A percentile compares a stretch with the other conserved stretches of the same genome.
These are phyloP conservation scores for Polylopha cassiicola DNA, from an alignment of 2,888 invertebrate genomes.

Conservation along the genomic window DNA sequence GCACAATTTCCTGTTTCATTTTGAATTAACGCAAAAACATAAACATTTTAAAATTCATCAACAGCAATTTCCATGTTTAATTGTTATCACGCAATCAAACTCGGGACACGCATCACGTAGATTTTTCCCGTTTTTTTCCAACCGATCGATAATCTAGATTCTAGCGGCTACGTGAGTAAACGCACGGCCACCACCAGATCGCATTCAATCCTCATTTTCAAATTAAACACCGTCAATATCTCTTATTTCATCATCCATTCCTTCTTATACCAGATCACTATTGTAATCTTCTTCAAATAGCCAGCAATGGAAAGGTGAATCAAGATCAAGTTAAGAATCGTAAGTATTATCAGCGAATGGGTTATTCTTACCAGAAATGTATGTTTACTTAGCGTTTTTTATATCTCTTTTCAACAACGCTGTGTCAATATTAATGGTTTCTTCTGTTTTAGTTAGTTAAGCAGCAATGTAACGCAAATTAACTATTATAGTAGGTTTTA, in stretches of 20 bases:
- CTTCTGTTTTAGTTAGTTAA: too few species aligned
- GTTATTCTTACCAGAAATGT: too few species aligned
- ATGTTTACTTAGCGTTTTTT: too few species aligned
- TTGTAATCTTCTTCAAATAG: not conserved
- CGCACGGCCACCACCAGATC: constrained; percentile 35
- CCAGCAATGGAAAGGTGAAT: constrained; percentile 22
- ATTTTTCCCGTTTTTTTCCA: constrained; percentile 46
- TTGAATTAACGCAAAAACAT: not conserved
- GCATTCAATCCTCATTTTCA: not conserved
- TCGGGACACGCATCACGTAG: constrained; percentile 36
- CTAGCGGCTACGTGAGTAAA: constrained; percentile 46
- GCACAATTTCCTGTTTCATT: constrained; percentile 1
- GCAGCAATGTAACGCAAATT: constrained; percentile 6
- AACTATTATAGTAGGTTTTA: constrained; percentile 1
- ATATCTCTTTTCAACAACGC: too few species aligned
- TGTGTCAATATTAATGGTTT: too few species aligned
- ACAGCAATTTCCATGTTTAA: not conserved
- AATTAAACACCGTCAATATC: constrained; percentile 4
- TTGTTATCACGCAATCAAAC: constrained; percentile 29
- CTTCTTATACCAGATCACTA: not conserved
- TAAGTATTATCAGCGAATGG: too few species aligned
- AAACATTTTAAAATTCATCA: not conserved
- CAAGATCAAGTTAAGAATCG: too few species aligned
- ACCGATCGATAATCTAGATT: constrained; percentile 47
- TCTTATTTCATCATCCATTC: constrained; percentile 18